Evolutionary conservation across 2,113 vertebrate genomes (phyloP).

Genomic region (Microcebus ravelobensis): DNA sequence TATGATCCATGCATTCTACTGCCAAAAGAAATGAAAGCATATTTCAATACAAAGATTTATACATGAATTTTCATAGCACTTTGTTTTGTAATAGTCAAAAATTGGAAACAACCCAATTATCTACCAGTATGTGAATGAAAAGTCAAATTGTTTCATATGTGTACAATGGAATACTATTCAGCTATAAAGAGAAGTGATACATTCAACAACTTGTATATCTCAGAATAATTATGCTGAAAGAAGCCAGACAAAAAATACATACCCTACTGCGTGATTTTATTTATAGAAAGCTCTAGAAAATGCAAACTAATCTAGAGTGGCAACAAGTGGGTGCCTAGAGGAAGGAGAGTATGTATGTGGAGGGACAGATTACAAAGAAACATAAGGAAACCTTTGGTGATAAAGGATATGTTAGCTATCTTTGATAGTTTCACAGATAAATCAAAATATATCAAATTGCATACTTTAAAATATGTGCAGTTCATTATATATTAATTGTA

Average conservation of each 20-base stretch:
- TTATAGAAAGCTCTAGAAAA: background rate
- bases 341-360: background rate
- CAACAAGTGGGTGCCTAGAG: background rate
- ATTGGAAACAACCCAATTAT: background rate
- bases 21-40: background rate
- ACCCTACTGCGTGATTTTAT: background rate
- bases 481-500: background rate
- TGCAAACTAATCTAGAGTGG: background rate
- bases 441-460: background rate
- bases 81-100: background rate
- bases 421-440: background rate
- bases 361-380: background rate
- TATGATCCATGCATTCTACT: background rate
- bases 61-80: background rate
- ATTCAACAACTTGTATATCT: background rate
- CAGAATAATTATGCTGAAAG: background rate
- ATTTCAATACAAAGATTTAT: background rate
- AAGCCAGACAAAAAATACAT: background rate
- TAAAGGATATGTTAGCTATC: background rate
- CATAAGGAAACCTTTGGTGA: background rate
- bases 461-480: background rate
- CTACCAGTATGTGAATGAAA: background rate
- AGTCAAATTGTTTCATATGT: background rate
- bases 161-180: background rate
- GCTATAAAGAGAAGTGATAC: background rate